Conservation (phyloP, 2,113 vertebrate species). For the Myiopsitta monachus region DNA sequence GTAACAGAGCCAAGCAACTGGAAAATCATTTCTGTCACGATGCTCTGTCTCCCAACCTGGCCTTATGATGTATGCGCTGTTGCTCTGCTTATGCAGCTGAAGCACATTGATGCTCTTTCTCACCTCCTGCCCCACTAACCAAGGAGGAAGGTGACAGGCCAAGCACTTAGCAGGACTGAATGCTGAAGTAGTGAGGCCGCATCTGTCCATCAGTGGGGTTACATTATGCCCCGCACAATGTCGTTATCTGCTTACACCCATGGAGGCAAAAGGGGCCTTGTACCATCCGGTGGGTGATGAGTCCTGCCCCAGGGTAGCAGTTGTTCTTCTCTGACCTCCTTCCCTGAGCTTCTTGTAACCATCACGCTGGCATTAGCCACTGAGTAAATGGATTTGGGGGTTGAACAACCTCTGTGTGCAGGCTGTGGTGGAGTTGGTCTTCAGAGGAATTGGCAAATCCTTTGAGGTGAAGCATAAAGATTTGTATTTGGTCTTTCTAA, state of each 20-base stretch:
- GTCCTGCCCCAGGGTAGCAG: background rate
- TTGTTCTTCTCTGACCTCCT: background rate
- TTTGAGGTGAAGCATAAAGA: background rate
- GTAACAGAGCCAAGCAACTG: background rate
- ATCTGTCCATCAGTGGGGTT: background rate
- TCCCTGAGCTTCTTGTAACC: background rate
- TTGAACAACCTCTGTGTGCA: background rate
- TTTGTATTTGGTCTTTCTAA: background rate
- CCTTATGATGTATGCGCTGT: rapidly evolving
- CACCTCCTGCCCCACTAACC: too few relatives aligned
- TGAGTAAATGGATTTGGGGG: background rate
- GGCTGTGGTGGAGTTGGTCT: background rate
- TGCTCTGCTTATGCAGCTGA: background rate
- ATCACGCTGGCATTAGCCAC: background rate
- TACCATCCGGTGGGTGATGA: background rate
- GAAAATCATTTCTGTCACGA: rapidly evolving
- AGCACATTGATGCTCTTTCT: background rate
- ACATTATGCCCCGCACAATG: background rate
- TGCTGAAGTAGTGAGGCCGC: background rate
- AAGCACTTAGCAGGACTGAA: background rate
- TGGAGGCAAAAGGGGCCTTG: background rate
- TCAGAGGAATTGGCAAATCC: background rate
- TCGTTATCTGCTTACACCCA: rapidly evolving
- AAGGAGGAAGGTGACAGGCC: background rate
- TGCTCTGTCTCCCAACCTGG: background rate